Conservation (phyloP, 1,140 invertebrate genomes). For the Bombus impatiens region DNA sequence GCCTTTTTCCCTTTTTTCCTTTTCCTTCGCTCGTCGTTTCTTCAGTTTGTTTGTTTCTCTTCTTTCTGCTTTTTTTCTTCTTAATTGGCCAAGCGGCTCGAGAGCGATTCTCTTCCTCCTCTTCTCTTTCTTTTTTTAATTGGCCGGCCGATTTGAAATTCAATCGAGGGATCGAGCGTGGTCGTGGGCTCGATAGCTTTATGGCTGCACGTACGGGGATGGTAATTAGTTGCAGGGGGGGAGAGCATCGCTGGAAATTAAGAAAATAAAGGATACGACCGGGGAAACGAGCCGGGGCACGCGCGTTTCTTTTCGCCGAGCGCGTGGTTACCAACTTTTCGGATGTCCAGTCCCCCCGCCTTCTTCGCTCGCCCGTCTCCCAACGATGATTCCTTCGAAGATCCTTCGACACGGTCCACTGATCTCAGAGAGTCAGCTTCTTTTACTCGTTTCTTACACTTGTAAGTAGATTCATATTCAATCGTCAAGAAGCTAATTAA, state of each 20-base stretch:
- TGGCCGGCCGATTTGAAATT: slow-evolving; percentile 16
- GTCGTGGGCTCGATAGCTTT: neutral
- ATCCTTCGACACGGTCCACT: neutral
- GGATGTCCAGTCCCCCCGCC: too few species aligned
- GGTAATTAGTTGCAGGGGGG: neutral
- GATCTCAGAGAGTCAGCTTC: too few species aligned
- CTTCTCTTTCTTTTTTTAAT: neutral
- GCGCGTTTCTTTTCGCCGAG: neutral
- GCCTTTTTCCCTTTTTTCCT: neutral
- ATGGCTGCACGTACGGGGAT: neutral
- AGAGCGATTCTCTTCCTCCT: neutral
- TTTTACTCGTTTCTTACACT: too few species aligned
- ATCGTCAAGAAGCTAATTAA: too few species aligned
- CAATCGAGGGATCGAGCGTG: neutral
- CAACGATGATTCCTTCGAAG: neutral
- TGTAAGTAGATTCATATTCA: too few species aligned
- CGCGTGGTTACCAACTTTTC: neutral
- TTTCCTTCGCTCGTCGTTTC: neutral
- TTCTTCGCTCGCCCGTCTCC: too few species aligned
- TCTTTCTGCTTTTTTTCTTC: neutral
- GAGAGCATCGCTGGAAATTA: neutral
- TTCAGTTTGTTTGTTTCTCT: neutral
- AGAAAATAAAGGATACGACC: neutral
- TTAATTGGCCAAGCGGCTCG: neutral
- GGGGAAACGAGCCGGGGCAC: neutral